A percentile compares a stretch with the other conserved stretches of the same genome.
These are phyloP conservation scores for Antennarius striatus DNA, from an alignment of 2,113 vertebrate species.

Conservation along the genomic window DNA sequence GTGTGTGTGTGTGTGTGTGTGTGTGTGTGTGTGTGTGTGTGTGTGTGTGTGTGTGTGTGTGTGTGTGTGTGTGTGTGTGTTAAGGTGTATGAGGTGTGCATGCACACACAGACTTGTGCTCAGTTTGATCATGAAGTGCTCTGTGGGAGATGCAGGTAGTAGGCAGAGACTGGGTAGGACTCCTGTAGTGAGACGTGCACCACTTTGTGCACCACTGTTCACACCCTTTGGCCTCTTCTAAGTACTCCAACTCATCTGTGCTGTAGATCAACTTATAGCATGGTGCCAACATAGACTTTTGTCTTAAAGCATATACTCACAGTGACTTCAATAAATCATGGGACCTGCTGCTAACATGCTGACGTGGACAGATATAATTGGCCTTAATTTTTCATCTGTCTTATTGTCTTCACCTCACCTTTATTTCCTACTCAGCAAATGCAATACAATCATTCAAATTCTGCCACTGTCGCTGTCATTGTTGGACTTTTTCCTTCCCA, in stretches of 20 bases:
- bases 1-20: slow-evolving; percentile 18
- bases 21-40: slow-evolving; percentile 22
- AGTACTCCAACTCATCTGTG: slow-evolving; percentile 37
- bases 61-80: slow-evolving; percentile 21
- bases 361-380: slow-evolving; percentile 40
- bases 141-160: slow-evolving; percentile 75
- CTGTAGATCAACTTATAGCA: slow-evolving; percentile 19
- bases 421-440: slow-evolving; percentile 33
- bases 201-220: slow-evolving; percentile 68
- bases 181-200: slow-evolving; percentile 75
- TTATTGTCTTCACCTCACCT: slow-evolving; percentile 11
- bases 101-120: slow-evolving; percentile 36
- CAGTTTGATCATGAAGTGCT: slow-evolving; percentile 60
- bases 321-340: slow-evolving; percentile 16
- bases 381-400: slow-evolving; percentile 38
- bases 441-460: slow-evolving; percentile 32
- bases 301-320: slow-evolving; percentile 12
- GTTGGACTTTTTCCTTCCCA: slow-evolving; percentile 16
- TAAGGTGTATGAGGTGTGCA: slow-evolving; percentile 54
- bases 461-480: slow-evolving; percentile 26
- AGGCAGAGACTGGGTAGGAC: slow-evolving; percentile 67
- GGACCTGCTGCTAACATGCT: slow-evolving; percentile 19
- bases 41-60: slow-evolving; percentile 21
- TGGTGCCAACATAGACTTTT: slow-evolving; percentile 12
- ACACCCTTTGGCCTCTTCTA: slow-evolving; percentile 57